Evolutionary conservation across 2,797 vertebrate genomes (phyloP).

Genomic region (Zenarchopterus dispar): DNA sequence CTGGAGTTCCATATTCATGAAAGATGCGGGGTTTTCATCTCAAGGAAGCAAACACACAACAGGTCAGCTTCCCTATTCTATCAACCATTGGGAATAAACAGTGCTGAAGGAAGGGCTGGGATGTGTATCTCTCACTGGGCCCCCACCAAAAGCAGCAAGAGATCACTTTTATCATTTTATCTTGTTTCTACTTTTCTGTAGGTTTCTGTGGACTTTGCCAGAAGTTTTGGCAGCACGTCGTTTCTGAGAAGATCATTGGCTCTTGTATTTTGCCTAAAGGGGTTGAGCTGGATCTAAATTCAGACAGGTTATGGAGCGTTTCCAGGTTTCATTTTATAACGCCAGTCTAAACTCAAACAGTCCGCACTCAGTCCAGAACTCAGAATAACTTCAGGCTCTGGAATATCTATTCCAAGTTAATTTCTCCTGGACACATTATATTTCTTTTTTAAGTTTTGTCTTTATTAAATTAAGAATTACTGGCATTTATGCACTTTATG

Average conservation of each 20-base stretch:
- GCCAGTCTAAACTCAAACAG: not conserved
- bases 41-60: no score
- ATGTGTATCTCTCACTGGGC: no score
- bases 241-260: conserved; percentile 22
- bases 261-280: conserved; percentile 31
- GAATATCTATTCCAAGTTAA: not conserved
- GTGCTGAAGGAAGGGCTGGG: no score
- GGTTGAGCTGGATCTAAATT: conserved; percentile 32
- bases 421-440: no score
- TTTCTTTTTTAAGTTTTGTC: no score
- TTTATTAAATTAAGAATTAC: no score
- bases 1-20: no score
- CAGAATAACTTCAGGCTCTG: not conserved
- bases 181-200: not conserved
- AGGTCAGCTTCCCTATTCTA: no score
- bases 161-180: conserved; percentile 1
- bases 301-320: conserved; percentile 33
- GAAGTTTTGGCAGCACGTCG: conserved; percentile 25
- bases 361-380: not conserved
- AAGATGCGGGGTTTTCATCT: no score
- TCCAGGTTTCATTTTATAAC: conserved; percentile 12
- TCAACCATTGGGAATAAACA: no score
- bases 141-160: not conserved
- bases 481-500: no score
- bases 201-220: conserved; percentile 6